Evolutionary conservation across 92 coral and sea anemone genomes (phyloP), one percentile per base, ranked within the genome.

Genomic region (Diadumene lineata): DNA sequence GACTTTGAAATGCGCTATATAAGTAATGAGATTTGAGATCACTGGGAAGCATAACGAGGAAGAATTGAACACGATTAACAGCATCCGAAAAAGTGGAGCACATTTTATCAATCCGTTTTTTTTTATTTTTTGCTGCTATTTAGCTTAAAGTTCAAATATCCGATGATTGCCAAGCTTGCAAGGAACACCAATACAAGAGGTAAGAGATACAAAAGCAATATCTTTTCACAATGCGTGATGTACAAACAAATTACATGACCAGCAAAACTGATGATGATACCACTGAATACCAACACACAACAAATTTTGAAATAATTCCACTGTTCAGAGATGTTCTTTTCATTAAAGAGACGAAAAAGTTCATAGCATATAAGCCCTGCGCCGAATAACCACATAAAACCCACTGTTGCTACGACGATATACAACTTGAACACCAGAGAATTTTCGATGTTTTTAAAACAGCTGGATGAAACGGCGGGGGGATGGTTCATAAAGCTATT

Each of bases 301-400:
- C 71, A 76, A 11, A 2, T 11, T 55, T 48, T 33, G 18, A 66
- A n/a, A 31, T 26, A 50, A 16, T 11, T 22, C 24, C 50, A 13
- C 44, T 63, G 56, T 16, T 44, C 44, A 21, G 11, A 29, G 43
- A 63, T 64, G 13, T 25, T 74, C 18, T 19, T 19, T 0, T 32
- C 23, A 26, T 21, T 62, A 58, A 74, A 74, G 2, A 74, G 79
- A 15, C 60, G 33, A 31, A 70, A 76, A 11, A 65, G 48, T 50
- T 64, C 53, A 61, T 74, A 74, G 50, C 43, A 46, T 16, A 74
- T 19, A 18, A 74, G 69, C 10, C 70, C 79, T 17, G 70, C 46
- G 58, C 79, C 50, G 51, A 74, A 74, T 28, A 74, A 48, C 43
- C 43, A n/a, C 79, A 74, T 74, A 18, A 74, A 43, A 0, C 79